A percentile compares a stretch with the other conserved stretches of the same genome.
Conservation (phyloP, 1,140 invertebrate species). For the Oryzaephilus surinamensis region DNA sequence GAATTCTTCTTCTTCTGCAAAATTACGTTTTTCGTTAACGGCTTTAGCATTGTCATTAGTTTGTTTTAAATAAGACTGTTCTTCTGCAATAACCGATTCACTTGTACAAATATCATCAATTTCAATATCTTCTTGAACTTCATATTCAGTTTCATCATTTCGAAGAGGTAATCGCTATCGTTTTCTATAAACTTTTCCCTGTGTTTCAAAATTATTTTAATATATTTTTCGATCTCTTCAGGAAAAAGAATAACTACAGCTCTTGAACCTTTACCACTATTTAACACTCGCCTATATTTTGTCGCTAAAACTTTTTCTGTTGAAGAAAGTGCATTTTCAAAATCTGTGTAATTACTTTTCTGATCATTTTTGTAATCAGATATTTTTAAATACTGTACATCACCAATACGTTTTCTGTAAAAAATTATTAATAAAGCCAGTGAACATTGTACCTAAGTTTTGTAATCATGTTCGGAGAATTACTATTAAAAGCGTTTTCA, state of each 20-base stretch:
- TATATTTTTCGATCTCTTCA: slow-evolving; percentile 12
- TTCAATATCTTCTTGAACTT: slow-evolving; percentile 17
- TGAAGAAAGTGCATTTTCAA: slow-evolving; percentile 16
- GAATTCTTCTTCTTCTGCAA: neutral
- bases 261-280: slow-evolving; percentile 16
- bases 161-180: slow-evolving; percentile 16
- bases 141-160: slow-evolving; percentile 11
- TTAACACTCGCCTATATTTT: slow-evolving; percentile 17
- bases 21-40: slow-evolving; percentile 1
- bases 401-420: slow-evolving; percentile 21
- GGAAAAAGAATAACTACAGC: slow-evolving; percentile 15
- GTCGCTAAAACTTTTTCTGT: slow-evolving; percentile 11
- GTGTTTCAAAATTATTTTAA: slow-evolving; percentile 9
- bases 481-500: neutral
- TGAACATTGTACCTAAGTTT: slow-evolving; percentile 6
- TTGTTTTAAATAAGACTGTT: too few relatives aligned
- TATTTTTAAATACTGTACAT: slow-evolving; percentile 22
- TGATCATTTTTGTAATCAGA: slow-evolving; percentile 14
- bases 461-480: neutral
- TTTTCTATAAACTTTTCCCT: slow-evolving; percentile 3
- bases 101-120: slow-evolving; percentile 13
- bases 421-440: slow-evolving; percentile 19
- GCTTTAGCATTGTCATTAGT: too few relatives aligned
- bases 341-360: slow-evolving; percentile 15
- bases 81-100: too few relatives aligned